These are phyloP conservation scores for Enhydra lutris DNA, from an alignment of 2,113 vertebrate species.

Conservation along the genomic window DNA sequence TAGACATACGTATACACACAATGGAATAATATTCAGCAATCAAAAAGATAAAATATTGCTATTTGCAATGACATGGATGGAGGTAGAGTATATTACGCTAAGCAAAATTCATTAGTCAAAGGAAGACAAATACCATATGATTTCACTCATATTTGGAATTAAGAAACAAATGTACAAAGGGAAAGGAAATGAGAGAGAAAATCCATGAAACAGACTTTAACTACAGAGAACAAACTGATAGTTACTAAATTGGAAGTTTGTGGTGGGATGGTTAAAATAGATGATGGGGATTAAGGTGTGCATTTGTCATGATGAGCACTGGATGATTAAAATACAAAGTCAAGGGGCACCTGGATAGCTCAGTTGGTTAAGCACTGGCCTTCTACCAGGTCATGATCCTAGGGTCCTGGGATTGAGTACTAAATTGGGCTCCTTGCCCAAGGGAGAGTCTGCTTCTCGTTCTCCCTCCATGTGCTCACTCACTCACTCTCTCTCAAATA, in stretches of 20 bases:
- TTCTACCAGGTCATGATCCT: too few relatives aligned
- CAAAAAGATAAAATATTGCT: background rate
- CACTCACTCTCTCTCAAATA: too few relatives aligned
- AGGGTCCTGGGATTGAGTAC: too few relatives aligned
- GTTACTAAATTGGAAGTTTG: background rate
- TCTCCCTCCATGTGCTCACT: too few relatives aligned
- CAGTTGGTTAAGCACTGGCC: too few relatives aligned
- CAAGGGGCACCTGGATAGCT: too few relatives aligned
- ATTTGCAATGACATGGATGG: background rate
- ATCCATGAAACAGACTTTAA: background rate
- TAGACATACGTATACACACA: background rate
- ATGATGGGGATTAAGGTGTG: background rate
- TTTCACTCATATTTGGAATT: background rate
- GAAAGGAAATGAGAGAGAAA: background rate
- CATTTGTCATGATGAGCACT: background rate
- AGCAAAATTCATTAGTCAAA: background rate
- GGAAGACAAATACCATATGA: background rate
- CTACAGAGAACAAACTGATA: background rate
- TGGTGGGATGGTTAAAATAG: background rate
- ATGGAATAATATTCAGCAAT: background rate
- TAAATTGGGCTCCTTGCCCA: too few relatives aligned
- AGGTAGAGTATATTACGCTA: background rate
- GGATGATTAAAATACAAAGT: background rate
- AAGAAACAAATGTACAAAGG: background rate
- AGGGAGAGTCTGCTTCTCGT: too few relatives aligned